Conservation (phyloP, 2,113 vertebrate genomes). For the Zingel zingel region DNA sequence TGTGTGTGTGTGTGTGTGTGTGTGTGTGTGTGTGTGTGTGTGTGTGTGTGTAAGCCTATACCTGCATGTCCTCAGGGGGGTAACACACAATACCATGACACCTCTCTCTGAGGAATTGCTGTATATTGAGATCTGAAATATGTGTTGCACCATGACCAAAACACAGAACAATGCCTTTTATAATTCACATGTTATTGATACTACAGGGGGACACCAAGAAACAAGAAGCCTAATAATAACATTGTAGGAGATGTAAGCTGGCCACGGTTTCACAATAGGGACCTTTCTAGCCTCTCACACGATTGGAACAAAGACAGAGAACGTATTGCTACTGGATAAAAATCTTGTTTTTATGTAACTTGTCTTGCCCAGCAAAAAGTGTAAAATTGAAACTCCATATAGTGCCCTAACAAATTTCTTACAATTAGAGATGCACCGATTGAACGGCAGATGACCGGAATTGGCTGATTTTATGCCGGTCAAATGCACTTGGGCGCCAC, state of each 20-base stretch:
- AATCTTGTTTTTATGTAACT: too few relatives aligned
- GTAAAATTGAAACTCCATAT: too few relatives aligned
- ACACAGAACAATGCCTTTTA: conserved; percentile 69
- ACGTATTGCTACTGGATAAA: not conserved
- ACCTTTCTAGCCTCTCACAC: conserved; percentile 69
- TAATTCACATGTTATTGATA: conserved; percentile 75
- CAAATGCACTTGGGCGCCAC: too few relatives aligned
- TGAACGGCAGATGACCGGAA: too few relatives aligned
- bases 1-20: conserved; percentile 40
- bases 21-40: conserved; percentile 41
- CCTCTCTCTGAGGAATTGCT: conserved; percentile 64
- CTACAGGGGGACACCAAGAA: conserved; percentile 61
- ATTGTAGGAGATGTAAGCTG: conserved; percentile 60
- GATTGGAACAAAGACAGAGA: conserved; percentile 52
- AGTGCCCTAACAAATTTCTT: too few relatives aligned
- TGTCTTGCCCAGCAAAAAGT: too few relatives aligned
- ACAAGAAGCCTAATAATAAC: conserved; percentile 64
- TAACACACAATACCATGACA: conserved; percentile 68
- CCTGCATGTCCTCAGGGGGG: conserved; percentile 62
- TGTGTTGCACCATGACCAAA: conserved; percentile 69
- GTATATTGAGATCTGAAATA: conserved; percentile 77
- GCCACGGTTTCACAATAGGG: conserved; percentile 61
- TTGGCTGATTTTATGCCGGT: too few relatives aligned
- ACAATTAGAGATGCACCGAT: too few relatives aligned
- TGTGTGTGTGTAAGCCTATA: conserved; percentile 60